Conservation (phyloP, 2,797 vertebrate genomes). For the Lagocephalus sceleratus region DNA sequence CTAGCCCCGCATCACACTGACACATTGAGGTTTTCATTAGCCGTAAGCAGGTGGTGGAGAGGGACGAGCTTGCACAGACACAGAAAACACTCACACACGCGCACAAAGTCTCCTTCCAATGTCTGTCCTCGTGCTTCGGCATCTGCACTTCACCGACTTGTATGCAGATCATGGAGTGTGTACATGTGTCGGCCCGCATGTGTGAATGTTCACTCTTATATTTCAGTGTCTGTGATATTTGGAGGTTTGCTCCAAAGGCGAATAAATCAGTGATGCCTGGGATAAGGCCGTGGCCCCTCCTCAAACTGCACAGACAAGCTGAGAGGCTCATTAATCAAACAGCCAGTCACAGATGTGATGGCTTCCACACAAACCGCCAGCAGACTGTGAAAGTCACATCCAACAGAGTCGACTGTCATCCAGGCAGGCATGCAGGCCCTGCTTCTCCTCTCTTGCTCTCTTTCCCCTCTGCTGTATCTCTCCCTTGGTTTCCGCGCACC, state of each 20-base stretch:
- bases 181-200: slow-evolving; percentile 58
- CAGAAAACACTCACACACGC: too few relatives aligned
- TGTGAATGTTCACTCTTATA: slow-evolving; percentile 78
- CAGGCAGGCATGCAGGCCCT: slow-evolving; percentile 60
- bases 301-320: slow-evolving; percentile 88
- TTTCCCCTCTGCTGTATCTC: slow-evolving; percentile 55
- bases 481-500: slow-evolving; percentile 59
- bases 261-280: slow-evolving; percentile 92
- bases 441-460: slow-evolving; percentile 21
- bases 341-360: slow-evolving; percentile 95
- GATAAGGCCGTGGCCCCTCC: slow-evolving; percentile 88
- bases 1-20: slow-evolving; percentile 76
- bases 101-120: slow-evolving; percentile 24
- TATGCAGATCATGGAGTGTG: slow-evolving; percentile 54
- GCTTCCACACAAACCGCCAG: slow-evolving; percentile 90
- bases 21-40: slow-evolving; percentile 93
- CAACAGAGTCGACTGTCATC: slow-evolving; percentile 86
- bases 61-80: slow-evolving; percentile 34
- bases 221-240: slow-evolving; percentile 80
- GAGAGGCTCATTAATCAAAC: slow-evolving; percentile 99
- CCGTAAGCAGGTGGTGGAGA: slow-evolving; percentile 81
- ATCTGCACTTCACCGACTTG: slow-evolving; percentile 50
- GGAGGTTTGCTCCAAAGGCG: slow-evolving; percentile 80
- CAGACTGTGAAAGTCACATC: slow-evolving; percentile 99
- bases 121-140: slow-evolving; percentile 28